phyloP scores from a whole-genome alignment of 37 sponge, comb jelly and placozoan genomes.

The Oopsacas minuta region DNA sequence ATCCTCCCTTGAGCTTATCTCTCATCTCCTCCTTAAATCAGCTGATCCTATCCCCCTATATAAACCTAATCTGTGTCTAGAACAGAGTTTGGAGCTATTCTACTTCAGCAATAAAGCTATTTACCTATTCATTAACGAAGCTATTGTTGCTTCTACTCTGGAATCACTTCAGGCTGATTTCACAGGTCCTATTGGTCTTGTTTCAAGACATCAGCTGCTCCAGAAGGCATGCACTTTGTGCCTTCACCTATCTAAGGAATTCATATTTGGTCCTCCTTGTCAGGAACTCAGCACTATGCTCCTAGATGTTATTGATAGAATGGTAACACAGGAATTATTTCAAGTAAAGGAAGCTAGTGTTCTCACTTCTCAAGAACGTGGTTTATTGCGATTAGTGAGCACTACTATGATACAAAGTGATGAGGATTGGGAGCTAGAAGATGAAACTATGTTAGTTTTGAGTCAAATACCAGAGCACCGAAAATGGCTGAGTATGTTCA shows the following conservation, averaged over 20 bases:
- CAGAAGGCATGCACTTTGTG: background rate
- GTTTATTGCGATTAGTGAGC: background rate
- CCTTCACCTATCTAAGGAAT: background rate
- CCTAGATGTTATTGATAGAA: background rate
- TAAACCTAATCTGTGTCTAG: background rate
- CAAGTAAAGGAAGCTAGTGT: background rate
- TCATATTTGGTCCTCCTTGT: background rate
- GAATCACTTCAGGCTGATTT: background rate
- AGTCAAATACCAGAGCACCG: background rate
- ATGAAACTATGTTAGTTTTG: background rate
- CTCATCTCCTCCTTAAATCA: background rate
- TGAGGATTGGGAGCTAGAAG: background rate
- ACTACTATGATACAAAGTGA: background rate
- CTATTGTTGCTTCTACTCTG: background rate
- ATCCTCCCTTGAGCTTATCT: background rate
- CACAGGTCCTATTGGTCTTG: background rate
- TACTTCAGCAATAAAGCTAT: conserved; percentile 2
- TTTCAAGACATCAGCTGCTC: conserved; percentile 17
- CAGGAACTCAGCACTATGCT: background rate
- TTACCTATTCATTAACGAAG: background rate
- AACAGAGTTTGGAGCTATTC: background rate
- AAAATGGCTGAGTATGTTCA: conserved; percentile 16
- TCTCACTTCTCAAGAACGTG: conserved; percentile 1
- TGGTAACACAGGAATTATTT: background rate
- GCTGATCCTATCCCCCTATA: background rate